These are phyloP conservation scores for Salpingus planirostris DNA, from an alignment of 2,888 invertebrate species.

Conservation along the genomic window DNA sequence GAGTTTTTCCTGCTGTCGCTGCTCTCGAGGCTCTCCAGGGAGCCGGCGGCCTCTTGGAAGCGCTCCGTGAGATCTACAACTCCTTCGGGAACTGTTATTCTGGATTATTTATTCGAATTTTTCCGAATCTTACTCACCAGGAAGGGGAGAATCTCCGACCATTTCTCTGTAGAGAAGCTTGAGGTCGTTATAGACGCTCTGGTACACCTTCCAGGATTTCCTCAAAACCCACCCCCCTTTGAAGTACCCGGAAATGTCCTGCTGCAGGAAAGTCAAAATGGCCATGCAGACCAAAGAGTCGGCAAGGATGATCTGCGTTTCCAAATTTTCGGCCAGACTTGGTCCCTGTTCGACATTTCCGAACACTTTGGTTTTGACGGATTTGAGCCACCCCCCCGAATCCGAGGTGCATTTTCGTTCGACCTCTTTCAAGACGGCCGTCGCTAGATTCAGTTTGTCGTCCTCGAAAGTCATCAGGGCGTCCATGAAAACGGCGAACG, in stretches of 20 bases:
- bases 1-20: constrained; percentile 1
- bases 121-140: not conserved
- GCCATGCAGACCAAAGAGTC: constrained; percentile 58
- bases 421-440: constrained; percentile 49
- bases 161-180: constrained; percentile 45
- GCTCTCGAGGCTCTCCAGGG: too few species aligned
- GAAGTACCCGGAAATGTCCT: constrained; percentile 54
- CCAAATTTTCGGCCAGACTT: constrained; percentile 44
- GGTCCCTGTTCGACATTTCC: constrained; percentile 2
- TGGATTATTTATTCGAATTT: not conserved
- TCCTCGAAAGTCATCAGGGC: constrained; percentile 63
- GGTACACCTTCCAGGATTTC: constrained; percentile 62
- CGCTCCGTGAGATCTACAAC: not conserved
- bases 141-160: constrained; percentile 31
- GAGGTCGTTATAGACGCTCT: constrained; percentile 52
- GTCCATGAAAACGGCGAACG: constrained; percentile 46
- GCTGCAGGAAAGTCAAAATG: constrained; percentile 54
- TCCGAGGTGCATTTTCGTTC: constrained; percentile 48
- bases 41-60: too few species aligned
- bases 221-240: constrained; percentile 59
- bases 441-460: constrained; percentile 51
- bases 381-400: constrained; percentile 49
- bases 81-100: too few species aligned
- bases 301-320: constrained; percentile 57
- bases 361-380: constrained; percentile 41